A percentile compares a stretch with the other conserved stretches of the same genome.
Conservation (phyloP, 2,888 invertebrate genomes). For the Phragmatobia fuliginosa region DNA sequence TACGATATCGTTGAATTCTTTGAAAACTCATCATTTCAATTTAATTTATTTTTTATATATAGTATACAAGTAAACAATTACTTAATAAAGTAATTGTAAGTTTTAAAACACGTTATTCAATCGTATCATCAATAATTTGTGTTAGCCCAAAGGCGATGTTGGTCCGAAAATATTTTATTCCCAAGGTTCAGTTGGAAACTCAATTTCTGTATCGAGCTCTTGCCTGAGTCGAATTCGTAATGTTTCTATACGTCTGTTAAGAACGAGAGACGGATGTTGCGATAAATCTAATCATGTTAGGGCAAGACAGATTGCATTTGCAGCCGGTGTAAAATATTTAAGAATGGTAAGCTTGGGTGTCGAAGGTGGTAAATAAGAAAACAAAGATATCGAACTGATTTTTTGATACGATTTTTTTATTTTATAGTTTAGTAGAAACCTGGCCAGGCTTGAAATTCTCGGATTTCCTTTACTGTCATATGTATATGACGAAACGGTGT, state of each 20-base stretch:
- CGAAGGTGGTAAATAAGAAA: conserved; percentile 1
- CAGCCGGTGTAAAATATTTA: conserved; percentile 27
- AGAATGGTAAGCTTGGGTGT: conserved; percentile 11
- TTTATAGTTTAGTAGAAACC: too few species aligned
- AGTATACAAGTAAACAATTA: not conserved
- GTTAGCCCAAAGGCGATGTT: conserved; percentile 42
- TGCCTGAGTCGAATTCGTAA: conserved; percentile 67
- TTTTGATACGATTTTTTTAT: not conserved
- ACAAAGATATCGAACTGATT: not conserved
- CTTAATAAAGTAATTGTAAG: conserved; percentile 11
- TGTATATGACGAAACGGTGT: too few species aligned
- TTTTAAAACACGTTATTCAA: conserved; percentile 33
- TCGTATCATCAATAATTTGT: conserved; percentile 61
- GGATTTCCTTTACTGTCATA: too few species aligned
- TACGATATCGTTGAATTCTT: not conserved
- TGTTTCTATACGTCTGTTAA: conserved; percentile 48
- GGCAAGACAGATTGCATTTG: conserved; percentile 41
- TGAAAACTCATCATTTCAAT: not conserved
- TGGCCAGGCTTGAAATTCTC: too few species aligned
- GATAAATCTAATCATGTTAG: conserved; percentile 42
- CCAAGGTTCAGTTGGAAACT: conserved; percentile 68
- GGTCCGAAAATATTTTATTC: conserved; percentile 62
- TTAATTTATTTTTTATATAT: too few species aligned
- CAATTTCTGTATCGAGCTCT: conserved; percentile 75
- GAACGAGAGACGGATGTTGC: conserved; percentile 49